Evolutionary conservation across 2,888 invertebrate genomes (phyloP), one percentile per base, ranked within the genome.

Genomic region (Epinotia demarniana): DNA sequence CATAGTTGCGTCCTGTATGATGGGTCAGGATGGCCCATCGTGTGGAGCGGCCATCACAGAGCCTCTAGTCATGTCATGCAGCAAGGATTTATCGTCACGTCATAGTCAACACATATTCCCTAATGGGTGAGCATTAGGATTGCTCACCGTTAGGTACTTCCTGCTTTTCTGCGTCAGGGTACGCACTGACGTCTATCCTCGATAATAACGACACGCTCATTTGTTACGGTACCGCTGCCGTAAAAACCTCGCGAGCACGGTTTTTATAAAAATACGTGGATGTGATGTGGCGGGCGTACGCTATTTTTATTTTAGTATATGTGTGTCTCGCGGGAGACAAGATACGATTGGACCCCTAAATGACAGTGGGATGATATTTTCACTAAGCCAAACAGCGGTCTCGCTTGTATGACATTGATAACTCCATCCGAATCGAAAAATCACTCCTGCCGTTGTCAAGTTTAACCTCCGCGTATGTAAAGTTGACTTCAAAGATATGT

Each of bases 161-260:
- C 66, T 53, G 66, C 27, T 55, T 53, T 66, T 33, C 53, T 53
- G 53, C 66, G 49, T 18, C 53, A 16, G 33, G 66, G n/a, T 66
- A 66, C 62, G 62, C 58, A 60, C 64, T 75, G 75, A 71, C 75
- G 75, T 71, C 64, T 72, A 61, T 71, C 71, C 71, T 60, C 72
- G 67, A 75, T 75, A 75, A 75, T 75, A 75, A 75, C 72, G 71
- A 72, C 75, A 67, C 75, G 75, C 75, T 75, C 75, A 72, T 75
- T 75, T 72, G 75, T 75, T 75, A 75, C 75, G 75, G 75, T 75
- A 72, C 75, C 64, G 67, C 49, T 63, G 66, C 64, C 60, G 67
- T 72, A 75, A 75, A 75, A 75, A 72, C 71, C 61, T 72, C 46
- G 66, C 75, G 46, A 75, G 61, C 75, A 75, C 75, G 72, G 66